phyloP scores from a whole-genome alignment of 1,140 invertebrate genomes.

The Brachystomella parvula region DNA sequence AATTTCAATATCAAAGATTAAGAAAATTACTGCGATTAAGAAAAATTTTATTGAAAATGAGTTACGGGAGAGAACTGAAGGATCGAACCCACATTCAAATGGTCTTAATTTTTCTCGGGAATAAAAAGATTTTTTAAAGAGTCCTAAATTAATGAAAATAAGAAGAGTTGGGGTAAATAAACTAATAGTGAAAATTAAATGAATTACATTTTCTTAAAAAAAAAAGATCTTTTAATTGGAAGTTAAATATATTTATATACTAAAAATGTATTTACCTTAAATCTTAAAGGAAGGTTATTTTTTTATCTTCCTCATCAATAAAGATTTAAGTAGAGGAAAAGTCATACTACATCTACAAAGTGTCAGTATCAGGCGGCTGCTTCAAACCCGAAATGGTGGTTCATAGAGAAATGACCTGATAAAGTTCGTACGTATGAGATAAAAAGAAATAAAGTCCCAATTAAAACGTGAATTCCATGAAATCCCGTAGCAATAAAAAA shows the following conservation, averaged over 20 bases:
- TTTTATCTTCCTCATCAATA: constrained; percentile 54
- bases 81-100: constrained; percentile 40
- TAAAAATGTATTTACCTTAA: constrained; percentile 48
- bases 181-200: constrained; percentile 44
- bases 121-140: constrained; percentile 47
- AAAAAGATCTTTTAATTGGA: constrained; percentile 56
- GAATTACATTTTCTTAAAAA: constrained; percentile 46
- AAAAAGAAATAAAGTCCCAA: constrained; percentile 57
- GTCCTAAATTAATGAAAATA: constrained; percentile 46
- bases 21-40: constrained; percentile 55
- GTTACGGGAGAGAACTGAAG: constrained; percentile 32
- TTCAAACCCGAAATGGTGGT: constrained; percentile 61
- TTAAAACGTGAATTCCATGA: constrained; percentile 62
- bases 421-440: constrained; percentile 49
- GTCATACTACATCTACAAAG: constrained; percentile 64
- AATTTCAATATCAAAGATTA: constrained; percentile 60
- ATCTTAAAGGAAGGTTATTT: no score
- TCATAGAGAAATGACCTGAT: constrained; percentile 50
- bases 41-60: constrained; percentile 52
- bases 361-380: constrained; percentile 63
- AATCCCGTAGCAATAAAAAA: constrained; percentile 66
- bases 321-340: constrained; percentile 59
- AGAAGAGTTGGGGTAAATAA: constrained; percentile 44
- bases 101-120: constrained; percentile 34
- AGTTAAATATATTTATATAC: constrained; percentile 60